Conservation (phyloP, 2,797 vertebrate species). For the Peromyscus nudipes region DNA sequence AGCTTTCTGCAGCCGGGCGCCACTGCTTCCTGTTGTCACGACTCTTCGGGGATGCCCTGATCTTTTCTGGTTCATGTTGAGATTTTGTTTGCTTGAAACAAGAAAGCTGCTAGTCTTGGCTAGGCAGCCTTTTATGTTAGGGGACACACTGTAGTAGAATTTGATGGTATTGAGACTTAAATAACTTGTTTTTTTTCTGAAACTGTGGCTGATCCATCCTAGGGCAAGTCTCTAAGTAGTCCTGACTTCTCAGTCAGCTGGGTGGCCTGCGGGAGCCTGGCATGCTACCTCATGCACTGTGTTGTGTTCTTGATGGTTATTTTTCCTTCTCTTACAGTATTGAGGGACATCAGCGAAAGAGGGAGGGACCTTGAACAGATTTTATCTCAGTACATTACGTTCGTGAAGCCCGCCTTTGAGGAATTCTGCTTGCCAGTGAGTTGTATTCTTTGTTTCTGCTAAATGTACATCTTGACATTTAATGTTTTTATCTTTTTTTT, state of each 20-base stretch:
- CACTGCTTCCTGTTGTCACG: rapidly evolving
- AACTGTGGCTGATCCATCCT: not conserved
- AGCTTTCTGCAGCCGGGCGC: not conserved
- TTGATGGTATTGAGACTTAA: not conserved
- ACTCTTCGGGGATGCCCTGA: not conserved
- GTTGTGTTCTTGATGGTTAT: conserved; percentile 44
- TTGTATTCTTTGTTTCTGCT: conserved; percentile 58
- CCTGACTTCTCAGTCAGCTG: rapidly evolving
- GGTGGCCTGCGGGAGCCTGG: rapidly evolving
- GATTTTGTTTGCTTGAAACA: not conserved
- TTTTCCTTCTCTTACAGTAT: conserved; percentile 87
- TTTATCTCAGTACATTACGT: conserved; percentile 95
- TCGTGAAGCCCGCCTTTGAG: conserved; percentile 98
- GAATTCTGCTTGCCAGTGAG: conserved; percentile 98
- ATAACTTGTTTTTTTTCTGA: not conserved
- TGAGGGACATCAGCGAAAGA: conserved; percentile 95
- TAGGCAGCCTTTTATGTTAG: not conserved
- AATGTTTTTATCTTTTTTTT: not conserved
- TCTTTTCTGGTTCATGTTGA: not conserved
- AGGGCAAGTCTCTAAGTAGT: not conserved
- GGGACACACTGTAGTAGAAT: not conserved
- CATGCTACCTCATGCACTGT: rapidly evolving
- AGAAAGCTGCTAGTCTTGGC: not conserved
- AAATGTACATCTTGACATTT: not conserved
- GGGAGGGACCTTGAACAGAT: conserved; percentile 96